These are phyloP conservation scores for Apamea monoglypha DNA, from an alignment of 2,888 invertebrate species.

Conservation along the genomic window DNA sequence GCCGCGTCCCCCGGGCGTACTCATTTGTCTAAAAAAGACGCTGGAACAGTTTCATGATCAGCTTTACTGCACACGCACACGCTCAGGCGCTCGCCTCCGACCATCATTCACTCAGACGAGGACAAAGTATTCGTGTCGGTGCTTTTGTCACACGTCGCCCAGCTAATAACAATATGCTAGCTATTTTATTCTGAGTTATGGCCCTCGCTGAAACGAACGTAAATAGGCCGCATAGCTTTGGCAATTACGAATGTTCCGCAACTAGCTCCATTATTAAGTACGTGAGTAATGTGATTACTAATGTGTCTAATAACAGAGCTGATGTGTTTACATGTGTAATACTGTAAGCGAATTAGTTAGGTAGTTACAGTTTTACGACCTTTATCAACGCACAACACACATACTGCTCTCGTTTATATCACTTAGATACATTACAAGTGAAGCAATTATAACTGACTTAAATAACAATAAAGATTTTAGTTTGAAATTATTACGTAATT, in stretches of 20 bases:
- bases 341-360: constrained; percentile 47
- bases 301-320: constrained; percentile 50
- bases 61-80: constrained; percentile 70
- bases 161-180: constrained; percentile 63
- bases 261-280: constrained; percentile 58
- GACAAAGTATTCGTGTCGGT: constrained; percentile 66
- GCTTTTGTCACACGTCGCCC: constrained; percentile 62
- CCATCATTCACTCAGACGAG: constrained; percentile 69
- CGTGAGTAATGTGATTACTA: constrained; percentile 56
- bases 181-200: constrained; percentile 58
- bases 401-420: constrained; percentile 46
- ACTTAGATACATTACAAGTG: constrained; percentile 43
- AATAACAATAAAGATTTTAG: constrained; percentile 55
- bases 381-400: constrained; percentile 42
- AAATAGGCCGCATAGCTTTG: constrained; percentile 51
- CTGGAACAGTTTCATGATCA: constrained; percentile 70
- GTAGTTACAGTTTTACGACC: constrained; percentile 52
- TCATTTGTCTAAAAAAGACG: constrained; percentile 77
- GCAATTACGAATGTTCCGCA: constrained; percentile 57
- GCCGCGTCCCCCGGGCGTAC: constrained; percentile 66
- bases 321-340: constrained; percentile 52
- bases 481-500: constrained; percentile 51
- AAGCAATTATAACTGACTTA: constrained; percentile 47
- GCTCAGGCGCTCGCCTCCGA: constrained; percentile 60
- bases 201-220: constrained; percentile 26